Base-by-base conservation (phyloP, 2,797 vertebrate genomes). In the Pogoniulus pusillus region DNA sequence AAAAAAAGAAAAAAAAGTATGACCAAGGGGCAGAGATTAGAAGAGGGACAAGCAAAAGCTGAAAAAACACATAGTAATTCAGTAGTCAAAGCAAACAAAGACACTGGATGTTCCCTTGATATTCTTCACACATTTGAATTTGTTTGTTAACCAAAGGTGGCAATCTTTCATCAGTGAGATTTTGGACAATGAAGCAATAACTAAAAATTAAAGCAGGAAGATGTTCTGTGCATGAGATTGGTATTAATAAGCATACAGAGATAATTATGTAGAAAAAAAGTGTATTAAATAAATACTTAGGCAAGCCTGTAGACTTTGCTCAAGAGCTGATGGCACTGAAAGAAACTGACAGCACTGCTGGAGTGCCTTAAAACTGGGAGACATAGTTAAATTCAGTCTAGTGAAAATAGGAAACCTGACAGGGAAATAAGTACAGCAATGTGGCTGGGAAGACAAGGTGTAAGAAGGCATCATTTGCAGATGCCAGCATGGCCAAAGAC, bases 261-360 rank as follows among this genome's bases (percentile, higher is more conserved):
- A 74, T 2, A 41, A 35, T 5, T 60, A 9, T 39, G 20, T 16
- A 24, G 37, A 45, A 45, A 55, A 64, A 73, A 41, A 39, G 37
- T 1, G 0, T 29, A 70, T 0, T 1, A 41, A 54, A 49, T 2
- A 39, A 6, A 11, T 18, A 37, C 23, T 24, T 6, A 34, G n/a
- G 20, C 19, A 73, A 69, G 41, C 6, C 27, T 41, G 14, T 30
- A 77, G 41, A 16, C 14, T 70, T 30, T 78, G 13, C 30, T 69
- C 7, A 16, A 27, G 24, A 69, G 30, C 15, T 70, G n/a, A 30
- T 6, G 9, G 13, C 20, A n/a, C 37, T 32, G 27, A n/a, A 5
- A 62, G 16, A 81, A 81, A 23, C 24, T 0, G 1, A 45, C 5
- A 47, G 20, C 55, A 39, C 14, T 39, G 17, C 13, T 60, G 26